Percentiles rank a stretch among this genome's conserved stretches.
These are phyloP conservation scores for Choristoneura fumiferana DNA, from an alignment of 1,140 invertebrate species.

Conservation along the genomic window DNA sequence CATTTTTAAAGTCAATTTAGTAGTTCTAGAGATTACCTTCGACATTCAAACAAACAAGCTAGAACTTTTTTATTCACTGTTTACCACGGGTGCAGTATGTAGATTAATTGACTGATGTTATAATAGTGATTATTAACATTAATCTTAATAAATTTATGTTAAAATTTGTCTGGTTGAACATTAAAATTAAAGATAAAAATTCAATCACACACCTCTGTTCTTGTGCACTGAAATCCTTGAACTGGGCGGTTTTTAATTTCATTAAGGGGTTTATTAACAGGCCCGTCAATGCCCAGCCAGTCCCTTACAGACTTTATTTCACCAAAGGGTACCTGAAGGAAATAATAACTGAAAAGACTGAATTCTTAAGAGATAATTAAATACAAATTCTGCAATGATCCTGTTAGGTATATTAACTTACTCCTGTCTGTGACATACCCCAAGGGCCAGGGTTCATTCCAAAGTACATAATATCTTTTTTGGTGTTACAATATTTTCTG, in stretches of 20 bases:
- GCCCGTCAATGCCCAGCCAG: slow-evolving; percentile 87
- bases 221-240: slow-evolving; percentile 86
- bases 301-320: slow-evolving; percentile 88
- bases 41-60: background rate
- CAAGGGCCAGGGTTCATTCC: slow-evolving; percentile 97
- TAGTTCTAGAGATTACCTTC: no score
- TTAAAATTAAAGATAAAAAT: no score
- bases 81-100: no score
- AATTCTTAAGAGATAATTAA: slow-evolving; percentile 21
- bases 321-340: slow-evolving; percentile 92
- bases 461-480: slow-evolving; percentile 88
- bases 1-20: no score
- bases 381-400: background rate
- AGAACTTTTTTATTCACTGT: background rate
- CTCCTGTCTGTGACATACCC: slow-evolving; percentile 96
- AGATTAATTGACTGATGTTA: no score
- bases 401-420: slow-evolving; percentile 65
- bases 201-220: slow-evolving; percentile 81
- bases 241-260: slow-evolving; percentile 87
- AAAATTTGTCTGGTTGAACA: no score
- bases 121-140: no score
- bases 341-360: slow-evolving; percentile 15
- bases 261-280: slow-evolving; percentile 83
- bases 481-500: slow-evolving; percentile 81
- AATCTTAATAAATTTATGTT: no score